A percentile compares a stretch with the other conserved stretches of the same genome.
These are phyloP conservation scores for Ellobius talpinus DNA, from an alignment of 2,113 vertebrate genomes.

Conservation along the genomic window DNA sequence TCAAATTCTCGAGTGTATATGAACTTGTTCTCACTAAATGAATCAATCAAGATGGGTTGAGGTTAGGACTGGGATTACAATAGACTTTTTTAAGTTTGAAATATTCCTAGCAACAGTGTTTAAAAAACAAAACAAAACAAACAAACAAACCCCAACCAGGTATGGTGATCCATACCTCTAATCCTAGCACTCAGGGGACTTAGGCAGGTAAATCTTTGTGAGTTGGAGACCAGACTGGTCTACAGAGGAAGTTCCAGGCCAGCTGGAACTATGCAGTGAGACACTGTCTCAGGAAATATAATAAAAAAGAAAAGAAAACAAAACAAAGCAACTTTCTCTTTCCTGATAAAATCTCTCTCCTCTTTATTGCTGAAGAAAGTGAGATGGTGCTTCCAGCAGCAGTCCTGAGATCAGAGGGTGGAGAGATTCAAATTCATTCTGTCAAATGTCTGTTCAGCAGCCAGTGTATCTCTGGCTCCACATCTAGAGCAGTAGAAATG, in stretches of 20 bases:
- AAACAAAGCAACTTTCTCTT: background rate
- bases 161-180: background rate
- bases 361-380: background rate
- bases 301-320: background rate
- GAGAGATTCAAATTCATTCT: background rate
- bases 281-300: background rate
- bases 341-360: background rate
- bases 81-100: background rate
- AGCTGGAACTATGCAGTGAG: background rate
- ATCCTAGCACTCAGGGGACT: background rate
- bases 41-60: background rate
- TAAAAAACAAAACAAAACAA: background rate
- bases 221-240: background rate
- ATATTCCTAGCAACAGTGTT: conserved; percentile 20
- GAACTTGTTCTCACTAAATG: conserved; percentile 52
- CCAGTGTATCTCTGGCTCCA: background rate
- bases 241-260: background rate
- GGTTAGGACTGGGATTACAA: background rate
- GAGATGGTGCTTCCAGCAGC: background rate
- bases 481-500: background rate
- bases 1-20: background rate
- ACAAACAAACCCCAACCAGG: background rate
- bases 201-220: background rate
- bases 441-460: background rate
- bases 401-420: background rate